These are phyloP conservation scores for Drosophila repletoides DNA, from an alignment of 1,140 invertebrate species.

Conservation along the genomic window DNA sequence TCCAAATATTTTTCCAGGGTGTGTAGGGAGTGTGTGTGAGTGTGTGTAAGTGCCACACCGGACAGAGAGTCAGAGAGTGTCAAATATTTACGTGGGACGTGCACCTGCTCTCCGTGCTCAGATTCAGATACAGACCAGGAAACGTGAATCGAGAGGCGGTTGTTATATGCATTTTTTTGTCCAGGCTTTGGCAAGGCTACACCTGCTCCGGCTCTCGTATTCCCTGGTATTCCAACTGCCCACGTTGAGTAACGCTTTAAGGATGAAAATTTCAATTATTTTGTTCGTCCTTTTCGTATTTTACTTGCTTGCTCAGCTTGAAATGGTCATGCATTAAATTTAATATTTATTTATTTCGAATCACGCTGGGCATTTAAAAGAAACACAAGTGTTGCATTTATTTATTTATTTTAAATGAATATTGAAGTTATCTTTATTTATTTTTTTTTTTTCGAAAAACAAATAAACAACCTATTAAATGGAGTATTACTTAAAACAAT, in stretches of 20 bases:
- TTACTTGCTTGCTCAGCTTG: no score
- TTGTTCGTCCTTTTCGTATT: no score
- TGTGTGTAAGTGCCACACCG: not conserved
- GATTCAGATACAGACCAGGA: not conserved
- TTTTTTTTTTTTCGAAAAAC: no score
- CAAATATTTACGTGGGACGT: constrained; percentile 47
- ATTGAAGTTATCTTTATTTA: no score
- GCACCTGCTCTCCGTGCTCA: not conserved
- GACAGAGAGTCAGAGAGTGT: constrained; percentile 30
- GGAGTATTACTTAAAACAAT: no score
- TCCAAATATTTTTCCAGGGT: constrained; percentile 4
- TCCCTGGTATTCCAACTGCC: constrained; percentile 4
- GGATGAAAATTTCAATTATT: constrained; percentile 3
- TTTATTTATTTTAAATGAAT: no score
- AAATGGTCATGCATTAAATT: no score
- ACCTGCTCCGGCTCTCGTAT: not conserved
- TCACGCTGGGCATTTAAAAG: no score
- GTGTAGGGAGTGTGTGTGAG: not conserved
- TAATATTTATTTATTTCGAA: no score
- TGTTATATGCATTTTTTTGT: not conserved
- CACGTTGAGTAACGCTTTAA: not conserved
- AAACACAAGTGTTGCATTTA: no score
- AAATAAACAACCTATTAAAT: no score
- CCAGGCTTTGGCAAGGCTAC: not conserved
- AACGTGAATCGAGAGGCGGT: no score